Conservation (phyloP, 1,140 invertebrate genomes). For the Acyrthosiphon pisum region DNA sequence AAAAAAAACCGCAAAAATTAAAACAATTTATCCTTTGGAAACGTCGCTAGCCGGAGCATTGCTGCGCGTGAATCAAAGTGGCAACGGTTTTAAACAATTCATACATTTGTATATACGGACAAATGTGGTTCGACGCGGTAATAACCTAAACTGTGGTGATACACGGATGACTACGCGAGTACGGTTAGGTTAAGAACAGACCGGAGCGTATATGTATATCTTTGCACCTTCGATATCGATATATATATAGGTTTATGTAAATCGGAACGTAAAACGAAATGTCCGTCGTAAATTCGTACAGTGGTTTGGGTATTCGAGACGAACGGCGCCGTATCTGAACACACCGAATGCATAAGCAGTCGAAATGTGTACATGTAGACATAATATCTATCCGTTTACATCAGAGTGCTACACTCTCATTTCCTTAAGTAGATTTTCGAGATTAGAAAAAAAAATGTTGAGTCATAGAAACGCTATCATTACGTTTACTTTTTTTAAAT, state of each 20-base stretch:
- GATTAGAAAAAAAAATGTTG: no score
- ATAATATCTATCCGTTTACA: not conserved
- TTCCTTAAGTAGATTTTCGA: no score
- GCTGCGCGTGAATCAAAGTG: no score
- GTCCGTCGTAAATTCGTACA: not conserved
- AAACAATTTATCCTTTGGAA: not conserved
- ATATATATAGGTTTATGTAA: not conserved
- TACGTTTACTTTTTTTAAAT: not conserved
- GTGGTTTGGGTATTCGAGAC: not conserved
- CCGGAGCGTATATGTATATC: not conserved
- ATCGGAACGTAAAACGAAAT: conserved; percentile 21
- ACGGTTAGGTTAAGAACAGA: not conserved
- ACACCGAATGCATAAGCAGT: not conserved
- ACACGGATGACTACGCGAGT: not conserved
- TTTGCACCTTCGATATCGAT: not conserved
- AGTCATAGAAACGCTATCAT: not conserved
- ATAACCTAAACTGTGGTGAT: not conserved
- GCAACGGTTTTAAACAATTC: not conserved
- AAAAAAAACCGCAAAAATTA: not conserved
- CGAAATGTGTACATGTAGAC: not conserved
- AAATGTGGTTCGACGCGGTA: not conserved
- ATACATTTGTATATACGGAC: not conserved
- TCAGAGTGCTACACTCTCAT: no score
- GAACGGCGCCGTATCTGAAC: not conserved
- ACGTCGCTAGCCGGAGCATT: no score